Evolutionary conservation across 2,797 vertebrate genomes (phyloP), one percentile per base, ranked within the genome.

Genomic region (Alcedo quadribrachys): DNA sequence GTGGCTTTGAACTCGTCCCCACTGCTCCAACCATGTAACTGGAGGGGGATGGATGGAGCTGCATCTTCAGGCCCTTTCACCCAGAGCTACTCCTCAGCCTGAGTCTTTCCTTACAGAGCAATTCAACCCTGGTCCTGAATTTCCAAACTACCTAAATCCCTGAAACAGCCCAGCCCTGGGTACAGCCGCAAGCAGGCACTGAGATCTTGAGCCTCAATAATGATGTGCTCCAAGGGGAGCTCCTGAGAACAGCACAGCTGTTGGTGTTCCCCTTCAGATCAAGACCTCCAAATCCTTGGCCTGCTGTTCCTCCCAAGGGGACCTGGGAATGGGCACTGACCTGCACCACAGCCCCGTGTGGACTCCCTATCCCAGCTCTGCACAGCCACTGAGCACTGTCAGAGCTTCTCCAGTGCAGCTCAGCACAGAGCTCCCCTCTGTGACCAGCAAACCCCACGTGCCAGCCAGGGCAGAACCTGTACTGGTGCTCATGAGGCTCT

Each of bases 1-100:
- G 93, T 17, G 78, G 94, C 91, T 97, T 96, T 95, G 91, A 96
- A 91, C 91, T 96, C 65, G 35, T 92, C 97, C 94, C 92, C 84
- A 58, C 76, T 62, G 91, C 89, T 93, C 67, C 57, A 70, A 16
- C 71, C 51, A 12, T 25, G 46, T 54, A 90, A 87, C 90, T 63
- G 71, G 75, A 83, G 40, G 89, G 90, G 91, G 84, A 66, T 7
- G 20, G 43, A 81, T 62, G 89, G 62, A 54, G 54, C 57, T 54
- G 57, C 30, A 63, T n/a, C 78, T 93, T 70, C 5, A 28, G 24
- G 57, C 73, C 43, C 68, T 43, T 70, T 62, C 76, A 79, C 8
- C 4, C 22, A 57, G 77, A 85, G 51, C 61, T 32, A 15, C 40
- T 53, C 61, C 81, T 55, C 61, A 32, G 62, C 5, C 25, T 81